Percentiles rank a stretch among this genome's conserved stretches.
phyloP scores from a whole-genome alignment of 2,888 invertebrate genomes.

The Erebia ligea region DNA sequence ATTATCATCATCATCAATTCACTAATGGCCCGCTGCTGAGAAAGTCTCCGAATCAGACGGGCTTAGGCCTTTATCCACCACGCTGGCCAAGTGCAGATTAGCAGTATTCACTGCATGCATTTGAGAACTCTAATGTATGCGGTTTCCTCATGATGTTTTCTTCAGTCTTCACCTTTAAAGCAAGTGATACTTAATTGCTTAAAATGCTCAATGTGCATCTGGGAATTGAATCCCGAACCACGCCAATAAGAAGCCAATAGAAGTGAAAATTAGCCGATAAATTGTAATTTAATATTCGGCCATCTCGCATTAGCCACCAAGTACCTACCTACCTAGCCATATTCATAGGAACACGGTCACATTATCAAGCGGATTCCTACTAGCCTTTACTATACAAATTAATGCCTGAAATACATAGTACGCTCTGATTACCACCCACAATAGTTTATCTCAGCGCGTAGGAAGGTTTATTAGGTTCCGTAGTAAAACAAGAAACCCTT shows the following conservation, averaged over 20 bases:
- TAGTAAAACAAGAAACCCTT: too few relatives aligned
- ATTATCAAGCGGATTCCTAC: slow-evolving; percentile 33
- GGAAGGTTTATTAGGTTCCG: too few relatives aligned
- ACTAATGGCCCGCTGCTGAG: too few relatives aligned
- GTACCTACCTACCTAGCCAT: slow-evolving; percentile 17
- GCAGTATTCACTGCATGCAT: too few relatives aligned
- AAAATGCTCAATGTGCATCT: too few relatives aligned
- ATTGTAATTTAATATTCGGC: slow-evolving; percentile 15
- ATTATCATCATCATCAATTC: background rate
- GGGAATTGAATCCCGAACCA: background rate
- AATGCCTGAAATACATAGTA: slow-evolving; percentile 37
- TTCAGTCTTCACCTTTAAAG: too few relatives aligned
- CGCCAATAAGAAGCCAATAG: background rate
- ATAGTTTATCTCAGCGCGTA: slow-evolving; percentile 29
- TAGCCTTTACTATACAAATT: slow-evolving; percentile 29
- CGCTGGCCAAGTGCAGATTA: too few relatives aligned
- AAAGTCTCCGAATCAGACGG: background rate
- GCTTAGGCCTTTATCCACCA: too few relatives aligned
- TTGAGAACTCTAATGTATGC: too few relatives aligned
- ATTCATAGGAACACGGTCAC: slow-evolving; percentile 19
- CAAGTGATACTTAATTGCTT: background rate
- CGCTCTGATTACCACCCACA: slow-evolving; percentile 40
- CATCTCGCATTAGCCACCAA: background rate
- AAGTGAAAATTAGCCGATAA: background rate
- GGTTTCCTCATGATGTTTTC: too few relatives aligned